These are phyloP conservation scores for Colossoma macropomum DNA, from an alignment of 2,113 vertebrate species.

Conservation along the genomic window DNA sequence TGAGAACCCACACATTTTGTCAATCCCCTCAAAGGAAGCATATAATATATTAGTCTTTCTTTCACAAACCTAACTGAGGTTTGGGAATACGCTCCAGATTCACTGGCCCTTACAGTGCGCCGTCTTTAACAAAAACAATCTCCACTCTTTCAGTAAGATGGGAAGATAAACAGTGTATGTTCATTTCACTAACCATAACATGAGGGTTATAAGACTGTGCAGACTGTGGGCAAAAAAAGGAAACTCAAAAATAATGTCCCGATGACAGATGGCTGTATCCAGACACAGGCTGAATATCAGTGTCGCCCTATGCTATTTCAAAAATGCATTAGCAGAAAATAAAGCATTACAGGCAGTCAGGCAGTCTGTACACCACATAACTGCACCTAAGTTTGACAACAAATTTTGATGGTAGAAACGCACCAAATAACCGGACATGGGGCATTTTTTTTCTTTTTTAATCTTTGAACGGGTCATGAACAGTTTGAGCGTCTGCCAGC, in stretches of 20 bases:
- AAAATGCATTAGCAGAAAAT: not conserved
- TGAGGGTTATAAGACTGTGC: constrained; percentile 6
- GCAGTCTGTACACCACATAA: not conserved
- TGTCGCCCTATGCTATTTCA: not conserved
- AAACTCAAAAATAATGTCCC: not conserved
- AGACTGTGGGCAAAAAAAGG: not conserved
- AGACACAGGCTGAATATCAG: constrained; percentile 13
- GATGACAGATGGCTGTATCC: not conserved
- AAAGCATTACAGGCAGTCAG: too few relatives aligned
- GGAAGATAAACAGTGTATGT: not conserved
- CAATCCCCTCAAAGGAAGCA: not conserved
- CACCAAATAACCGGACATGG: not conserved
- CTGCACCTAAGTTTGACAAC: too few relatives aligned
- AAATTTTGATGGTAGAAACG: not conserved
- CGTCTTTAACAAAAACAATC: not conserved
- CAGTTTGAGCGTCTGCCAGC: constrained; percentile 18
- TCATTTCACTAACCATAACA: not conserved
- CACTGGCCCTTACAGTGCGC: not conserved
- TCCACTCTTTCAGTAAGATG: constrained; percentile 6
- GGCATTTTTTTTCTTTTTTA: not conserved
- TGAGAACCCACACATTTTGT: too few relatives aligned
- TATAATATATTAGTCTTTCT: not conserved
- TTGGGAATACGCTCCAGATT: not conserved
- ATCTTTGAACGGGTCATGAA: constrained; percentile 27
- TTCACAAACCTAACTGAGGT: not conserved